Evolutionary conservation across 2,888 invertebrate genomes (phyloP), one percentile per base, ranked within the genome.

Genomic region (Nymphalis urticae): DNA sequence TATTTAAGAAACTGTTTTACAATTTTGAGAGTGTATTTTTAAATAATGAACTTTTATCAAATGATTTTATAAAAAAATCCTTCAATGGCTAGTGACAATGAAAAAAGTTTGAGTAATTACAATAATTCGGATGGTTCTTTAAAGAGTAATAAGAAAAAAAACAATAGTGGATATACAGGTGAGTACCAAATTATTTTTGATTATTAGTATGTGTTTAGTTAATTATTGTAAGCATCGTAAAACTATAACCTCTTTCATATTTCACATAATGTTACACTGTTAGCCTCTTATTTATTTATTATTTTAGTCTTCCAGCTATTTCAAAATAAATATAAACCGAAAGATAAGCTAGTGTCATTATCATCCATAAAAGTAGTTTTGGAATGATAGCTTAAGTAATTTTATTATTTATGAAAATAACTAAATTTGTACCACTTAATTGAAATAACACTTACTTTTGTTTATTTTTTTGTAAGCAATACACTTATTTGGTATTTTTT

Each of bases 41-140:
- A 64, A 59, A 69, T 66, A 68, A 68, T 70, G 60, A 27, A 61
- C 63, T 36, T 53, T 65, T 58, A 48, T 47, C 27, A 63, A 50
- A 68, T 62, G 61, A 69, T 71, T 64, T 63, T 65, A 65, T 73
- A 63, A 65, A 51, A 61, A 79, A 75, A 83, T 80, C 79, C 86
- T 90, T 89, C 90, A 88, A 92, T 92, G 92, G 92, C 92, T 86
- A 92, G 90, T 92, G 92, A 92, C 88, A 90, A 85, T 87, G 90
- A 90, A 79, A 91, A 90, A 89, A 87, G 85, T 91, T 90, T 85
- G 76, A 86, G 83, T 86, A 88, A 86, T 88, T 87, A 85, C 75
- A 90, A 85, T 75, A 90, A 88, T 83, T 89, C 88, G 76, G 88
- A 90, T 80, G 89, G 88, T 78, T 88, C 89, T 71, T 64, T 90